Evolutionary conservation across 2,888 invertebrate genomes (phyloP).

Genomic region (Hedya salicella): DNA sequence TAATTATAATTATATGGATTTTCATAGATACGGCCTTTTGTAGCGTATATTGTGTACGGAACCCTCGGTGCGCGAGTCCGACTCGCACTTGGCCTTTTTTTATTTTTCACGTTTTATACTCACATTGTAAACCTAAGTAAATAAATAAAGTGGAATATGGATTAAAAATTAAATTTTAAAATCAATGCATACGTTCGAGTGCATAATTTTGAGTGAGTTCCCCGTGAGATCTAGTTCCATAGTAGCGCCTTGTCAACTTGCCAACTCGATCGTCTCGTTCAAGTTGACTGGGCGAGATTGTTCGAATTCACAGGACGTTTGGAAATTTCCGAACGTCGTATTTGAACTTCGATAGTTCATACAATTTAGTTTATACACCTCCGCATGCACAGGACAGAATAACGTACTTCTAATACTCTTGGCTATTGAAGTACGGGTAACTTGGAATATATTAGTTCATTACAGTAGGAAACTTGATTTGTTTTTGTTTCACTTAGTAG

Average conservation of each 20-base stretch:
- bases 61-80: no score
- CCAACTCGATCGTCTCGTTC: constrained; percentile 9
- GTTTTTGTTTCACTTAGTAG: no score
- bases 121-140: no score
- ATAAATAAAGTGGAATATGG: no score
- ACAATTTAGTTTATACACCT: not conserved
- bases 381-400: not conserved
- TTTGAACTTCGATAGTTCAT: not conserved
- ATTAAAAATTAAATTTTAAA: no score
- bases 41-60: no score
- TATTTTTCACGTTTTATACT: no score
- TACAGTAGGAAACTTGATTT: no score
- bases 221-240: not conserved
- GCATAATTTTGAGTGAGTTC: not conserved
- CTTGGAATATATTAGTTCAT: not conserved
- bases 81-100: no score
- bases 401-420: not conserved
- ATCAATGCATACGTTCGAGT: not conserved
- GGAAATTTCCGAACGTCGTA: not conserved
- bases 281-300: constrained; percentile 11
- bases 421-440: not conserved
- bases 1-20: no score
- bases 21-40: no score
- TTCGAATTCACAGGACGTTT: constrained; percentile 13
- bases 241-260: constrained; percentile 21